Percentiles rank a stretch among this genome's conserved stretches.
Evolutionary conservation across 2,888 invertebrate species (phyloP).

Genomic region (Blera fallax): DNA sequence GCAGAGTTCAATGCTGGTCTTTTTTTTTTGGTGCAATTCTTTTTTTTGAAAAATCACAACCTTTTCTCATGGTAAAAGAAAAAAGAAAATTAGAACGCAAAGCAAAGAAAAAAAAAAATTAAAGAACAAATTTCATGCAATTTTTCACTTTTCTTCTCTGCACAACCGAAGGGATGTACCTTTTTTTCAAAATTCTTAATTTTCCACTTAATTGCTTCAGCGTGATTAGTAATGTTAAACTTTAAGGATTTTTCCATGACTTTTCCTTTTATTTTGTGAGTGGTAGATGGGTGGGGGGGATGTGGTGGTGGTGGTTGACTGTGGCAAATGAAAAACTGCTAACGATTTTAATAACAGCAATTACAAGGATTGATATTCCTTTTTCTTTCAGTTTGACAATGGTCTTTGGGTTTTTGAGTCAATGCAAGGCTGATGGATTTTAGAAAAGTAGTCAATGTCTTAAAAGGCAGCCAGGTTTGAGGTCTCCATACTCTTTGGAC

Average conservation of each 20-base stretch:
- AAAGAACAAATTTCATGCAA: slow-evolving; percentile 69
- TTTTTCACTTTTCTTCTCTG: slow-evolving; percentile 67
- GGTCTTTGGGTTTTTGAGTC: not conserved
- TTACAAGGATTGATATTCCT: slow-evolving; percentile 67
- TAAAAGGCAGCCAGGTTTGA: not conserved
- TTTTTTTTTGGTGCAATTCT: slow-evolving; percentile 27
- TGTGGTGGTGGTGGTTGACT: not conserved
- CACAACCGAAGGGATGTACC: slow-evolving; percentile 61
- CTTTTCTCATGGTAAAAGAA: slow-evolving; percentile 45
- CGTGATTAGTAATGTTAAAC: slow-evolving; percentile 73
- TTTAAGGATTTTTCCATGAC: slow-evolving; percentile 68
- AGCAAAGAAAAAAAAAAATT: slow-evolving; percentile 38
- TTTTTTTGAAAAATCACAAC: slow-evolving; percentile 71
- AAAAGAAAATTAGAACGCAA: slow-evolving; percentile 9
- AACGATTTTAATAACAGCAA: slow-evolving; percentile 71
- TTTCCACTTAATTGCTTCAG: slow-evolving; percentile 73
- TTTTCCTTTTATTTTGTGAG: slow-evolving; percentile 46
- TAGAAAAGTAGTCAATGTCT: not conserved
- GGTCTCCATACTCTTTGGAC: too few species aligned
- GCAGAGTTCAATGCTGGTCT: slow-evolving; percentile 61
- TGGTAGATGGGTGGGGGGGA: not conserved
- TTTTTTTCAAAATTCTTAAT: slow-evolving; percentile 72
- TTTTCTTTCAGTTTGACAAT: slow-evolving; percentile 31
- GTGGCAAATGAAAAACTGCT: slow-evolving; percentile 31
- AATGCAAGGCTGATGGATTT: not conserved